phyloP scores from a whole-genome alignment of 2,888 invertebrate species.

The Halocaridina rubra region DNA sequence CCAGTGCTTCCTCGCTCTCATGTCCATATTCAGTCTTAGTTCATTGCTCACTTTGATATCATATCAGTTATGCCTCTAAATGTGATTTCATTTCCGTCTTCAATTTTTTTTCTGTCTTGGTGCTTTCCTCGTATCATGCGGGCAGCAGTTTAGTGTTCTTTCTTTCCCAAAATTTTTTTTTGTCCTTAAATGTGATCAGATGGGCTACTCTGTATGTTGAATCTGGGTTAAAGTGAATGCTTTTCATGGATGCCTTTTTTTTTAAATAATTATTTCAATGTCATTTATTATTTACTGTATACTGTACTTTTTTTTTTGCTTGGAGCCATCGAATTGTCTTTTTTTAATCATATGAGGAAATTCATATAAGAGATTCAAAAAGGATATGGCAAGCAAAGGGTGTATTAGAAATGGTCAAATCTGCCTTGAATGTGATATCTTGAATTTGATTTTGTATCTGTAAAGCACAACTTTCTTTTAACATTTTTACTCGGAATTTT shows the following conservation, averaged over 20 bases:
- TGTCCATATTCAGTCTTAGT: background rate
- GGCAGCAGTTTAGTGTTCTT: too few species aligned
- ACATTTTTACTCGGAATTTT: background rate
- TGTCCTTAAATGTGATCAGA: background rate
- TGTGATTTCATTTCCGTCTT: background rate
- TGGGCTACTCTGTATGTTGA: background rate
- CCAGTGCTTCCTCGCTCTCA: background rate
- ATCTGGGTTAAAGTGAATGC: background rate
- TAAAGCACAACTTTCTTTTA: background rate
- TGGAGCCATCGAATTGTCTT: slow-evolving; percentile 6
- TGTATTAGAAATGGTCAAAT: slow-evolving; percentile 27
- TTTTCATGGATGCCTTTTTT: slow-evolving; percentile 26
- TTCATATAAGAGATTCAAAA: background rate
- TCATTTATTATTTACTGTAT: background rate
- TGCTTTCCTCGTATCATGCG: slow-evolving; percentile 5
- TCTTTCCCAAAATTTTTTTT: background rate
- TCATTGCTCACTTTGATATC: background rate
- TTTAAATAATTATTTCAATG: background rate
- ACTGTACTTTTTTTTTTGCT: slow-evolving; percentile 9
- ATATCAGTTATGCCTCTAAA: background rate
- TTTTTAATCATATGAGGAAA: slow-evolving; percentile 12
- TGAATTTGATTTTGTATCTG: background rate
- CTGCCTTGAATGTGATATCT: slow-evolving; percentile 42
- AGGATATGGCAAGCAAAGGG: slow-evolving; percentile 40
- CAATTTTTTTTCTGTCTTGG: slow-evolving; percentile 13